Base-by-base conservation (phyloP, 2,797 vertebrate genomes). In the Bradypodion ventrale region DNA sequence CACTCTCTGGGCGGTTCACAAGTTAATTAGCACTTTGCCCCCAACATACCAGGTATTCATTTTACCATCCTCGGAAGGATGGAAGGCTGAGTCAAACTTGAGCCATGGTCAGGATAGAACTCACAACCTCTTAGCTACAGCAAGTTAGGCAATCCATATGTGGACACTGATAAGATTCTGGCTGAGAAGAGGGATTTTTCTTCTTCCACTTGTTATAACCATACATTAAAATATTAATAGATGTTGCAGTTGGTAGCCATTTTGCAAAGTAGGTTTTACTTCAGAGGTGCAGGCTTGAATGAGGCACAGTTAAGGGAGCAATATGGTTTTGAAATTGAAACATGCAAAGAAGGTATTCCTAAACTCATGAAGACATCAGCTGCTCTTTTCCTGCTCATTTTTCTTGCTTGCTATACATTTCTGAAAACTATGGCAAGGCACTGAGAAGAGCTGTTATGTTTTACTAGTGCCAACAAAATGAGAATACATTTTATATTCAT, bases 381-480 rank as follows among this genome's bases (percentile, higher is more conserved):
- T 70, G 72, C 87, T 32, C 1, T 79, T 19, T 0, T 77, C 56
- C 84, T 85, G 16, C 65, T 80, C 40, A 85, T 32, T 75, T 56
- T 85, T 68, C 81, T 91, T 90, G 81, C 88, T 89, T 92, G 85
- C 42, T 21, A 0, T 88, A 16, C 78, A 2, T 77, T 76, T 90
- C 73, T 83, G 69, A 79, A 85, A 42, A 69, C 12, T 46, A 42
- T 87, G 70, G 87, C 56, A 66, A 89, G 89, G 83, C 85, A 88
- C 65, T 1, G 0, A 90, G 82, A 85, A 77, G 76, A 90, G 82
- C 86, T 87, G 74, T 91, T 92, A 83, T 37, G 89, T 91, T 90
- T 93, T 87, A 44, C 88, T 93, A 84, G 83, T 87, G 89, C 91
- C 91, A 84, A 91, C 93, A 86, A 91, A 93, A 90, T 88, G 89